phyloP scores from a whole-genome alignment of 1,140 invertebrate genomes.

The Holotrichia oblita region DNA sequence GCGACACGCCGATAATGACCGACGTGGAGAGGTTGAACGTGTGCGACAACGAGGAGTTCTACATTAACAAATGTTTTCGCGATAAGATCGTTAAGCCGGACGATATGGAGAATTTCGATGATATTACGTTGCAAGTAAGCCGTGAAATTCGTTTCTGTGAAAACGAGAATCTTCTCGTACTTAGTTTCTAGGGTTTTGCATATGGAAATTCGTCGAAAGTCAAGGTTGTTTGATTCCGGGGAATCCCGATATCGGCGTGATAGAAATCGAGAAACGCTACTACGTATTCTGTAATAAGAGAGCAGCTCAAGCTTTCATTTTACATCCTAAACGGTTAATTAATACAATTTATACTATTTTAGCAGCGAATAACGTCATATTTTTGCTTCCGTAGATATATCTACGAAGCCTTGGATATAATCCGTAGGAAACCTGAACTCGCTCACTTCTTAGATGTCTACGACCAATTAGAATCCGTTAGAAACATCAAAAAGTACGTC shows the following conservation, averaged over 20 bases:
- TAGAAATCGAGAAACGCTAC: constrained; percentile 64
- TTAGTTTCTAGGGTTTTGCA: constrained; percentile 75
- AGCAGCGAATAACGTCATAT: no score
- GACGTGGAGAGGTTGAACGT: constrained; percentile 60
- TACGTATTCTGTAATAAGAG: constrained; percentile 68
- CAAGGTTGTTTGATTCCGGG: constrained; percentile 71
- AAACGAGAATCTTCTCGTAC: constrained; percentile 41
- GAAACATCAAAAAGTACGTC: constrained; percentile 51
- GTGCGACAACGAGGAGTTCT: constrained; percentile 46
- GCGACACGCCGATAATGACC: constrained; percentile 58
- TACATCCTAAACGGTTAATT: constrained; percentile 68
- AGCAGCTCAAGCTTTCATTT: constrained; percentile 67
- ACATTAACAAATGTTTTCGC: constrained; percentile 43
- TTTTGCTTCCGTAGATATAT: constrained; percentile 64
- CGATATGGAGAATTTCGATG: constrained; percentile 60
- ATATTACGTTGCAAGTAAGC: constrained; percentile 62
- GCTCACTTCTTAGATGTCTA: constrained; percentile 69
- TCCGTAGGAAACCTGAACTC: constrained; percentile 67
- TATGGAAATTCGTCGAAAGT: constrained; percentile 66
- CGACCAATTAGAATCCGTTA: constrained; percentile 64
- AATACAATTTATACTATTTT: no score
- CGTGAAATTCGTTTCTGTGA: neutral
- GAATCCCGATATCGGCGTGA: constrained; percentile 72
- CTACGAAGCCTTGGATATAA: constrained; percentile 65
- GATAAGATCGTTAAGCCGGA: constrained; percentile 61